These are phyloP conservation scores for Noctua janthe DNA, from an alignment of 2,888 invertebrate genomes.

Conservation along the genomic window DNA sequence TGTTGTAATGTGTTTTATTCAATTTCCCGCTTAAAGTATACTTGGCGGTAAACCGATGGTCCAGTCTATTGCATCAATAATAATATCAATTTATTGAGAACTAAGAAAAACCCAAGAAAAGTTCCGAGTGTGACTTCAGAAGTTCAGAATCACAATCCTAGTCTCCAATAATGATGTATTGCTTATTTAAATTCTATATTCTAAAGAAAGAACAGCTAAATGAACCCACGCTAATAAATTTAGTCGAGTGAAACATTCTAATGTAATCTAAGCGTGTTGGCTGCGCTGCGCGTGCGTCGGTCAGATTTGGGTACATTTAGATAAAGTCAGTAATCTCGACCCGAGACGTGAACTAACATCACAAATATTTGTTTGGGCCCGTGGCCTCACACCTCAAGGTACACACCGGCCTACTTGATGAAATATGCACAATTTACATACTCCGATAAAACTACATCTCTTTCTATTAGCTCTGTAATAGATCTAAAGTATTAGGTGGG, in stretches of 20 bases:
- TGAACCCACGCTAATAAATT: constrained; percentile 34
- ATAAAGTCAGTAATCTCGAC: constrained; percentile 84
- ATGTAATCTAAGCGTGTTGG: constrained; percentile 62
- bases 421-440: constrained; percentile 63
- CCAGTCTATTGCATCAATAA: not conserved
- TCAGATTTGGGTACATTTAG: constrained; percentile 82
- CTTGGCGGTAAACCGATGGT: too few relatives aligned
- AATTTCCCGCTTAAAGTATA: too few relatives aligned
- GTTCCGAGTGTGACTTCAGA: not conserved
- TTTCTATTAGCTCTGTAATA: constrained; percentile 17
- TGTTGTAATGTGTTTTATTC: not conserved
- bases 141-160: not conserved
- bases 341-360: constrained; percentile 77
- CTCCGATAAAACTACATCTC: constrained; percentile 48
- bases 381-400: constrained; percentile 74
- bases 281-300: constrained; percentile 66
- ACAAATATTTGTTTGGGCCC: constrained; percentile 84
- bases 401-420: constrained; percentile 59
- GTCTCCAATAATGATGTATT: not conserved
- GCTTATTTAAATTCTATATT: not conserved
- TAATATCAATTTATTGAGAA: not conserved
- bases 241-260: constrained; percentile 55
- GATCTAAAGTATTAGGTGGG: not conserved
- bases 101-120: not conserved
- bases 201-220: not conserved